Evolutionary conservation across 2,888 invertebrate species (phyloP).

Genomic region (Chaetoderma sp.): DNA sequence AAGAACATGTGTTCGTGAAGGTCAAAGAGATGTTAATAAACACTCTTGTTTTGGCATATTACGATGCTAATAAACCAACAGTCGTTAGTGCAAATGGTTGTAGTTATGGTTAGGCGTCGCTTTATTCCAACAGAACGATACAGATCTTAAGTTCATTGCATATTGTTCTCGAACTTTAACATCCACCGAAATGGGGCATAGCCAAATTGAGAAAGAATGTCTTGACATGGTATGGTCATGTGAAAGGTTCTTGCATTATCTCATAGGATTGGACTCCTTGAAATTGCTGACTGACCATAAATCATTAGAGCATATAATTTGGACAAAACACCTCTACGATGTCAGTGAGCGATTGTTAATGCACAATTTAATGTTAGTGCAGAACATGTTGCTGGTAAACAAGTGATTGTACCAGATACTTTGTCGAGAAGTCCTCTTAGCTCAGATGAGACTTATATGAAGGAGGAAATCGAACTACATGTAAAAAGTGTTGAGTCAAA

Average conservation of each 20-base stretch:
- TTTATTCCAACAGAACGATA: conserved; percentile 13
- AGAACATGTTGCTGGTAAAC: background rate
- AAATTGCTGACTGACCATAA: background rate
- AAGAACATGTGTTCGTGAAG: background rate
- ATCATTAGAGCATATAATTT: background rate
- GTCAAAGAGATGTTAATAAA: conserved; percentile 9
- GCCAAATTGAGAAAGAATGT: background rate
- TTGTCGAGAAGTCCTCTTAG: background rate
- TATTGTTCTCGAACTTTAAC: conserved; percentile 24
- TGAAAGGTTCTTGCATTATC: background rate
- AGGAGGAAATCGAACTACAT: background rate
- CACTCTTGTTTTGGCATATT: conserved; percentile 21
- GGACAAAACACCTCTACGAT: background rate
- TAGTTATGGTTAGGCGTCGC: conserved; percentile 25
- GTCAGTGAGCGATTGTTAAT: background rate
- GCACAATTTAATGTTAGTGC: background rate
- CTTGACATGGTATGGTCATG: background rate
- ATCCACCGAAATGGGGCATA: conserved; percentile 4
- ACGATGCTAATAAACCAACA: conserved; percentile 19
- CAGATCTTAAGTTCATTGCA: conserved; percentile 7
- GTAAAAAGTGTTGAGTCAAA: background rate
- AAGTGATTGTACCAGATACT: background rate
- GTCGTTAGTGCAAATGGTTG: conserved; percentile 23
- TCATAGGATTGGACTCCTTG: background rate
- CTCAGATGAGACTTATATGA: background rate